Evolutionary conservation across 2,888 invertebrate species (phyloP), one percentile per base, ranked within the genome.

Genomic region (Pelosia muscerda): DNA sequence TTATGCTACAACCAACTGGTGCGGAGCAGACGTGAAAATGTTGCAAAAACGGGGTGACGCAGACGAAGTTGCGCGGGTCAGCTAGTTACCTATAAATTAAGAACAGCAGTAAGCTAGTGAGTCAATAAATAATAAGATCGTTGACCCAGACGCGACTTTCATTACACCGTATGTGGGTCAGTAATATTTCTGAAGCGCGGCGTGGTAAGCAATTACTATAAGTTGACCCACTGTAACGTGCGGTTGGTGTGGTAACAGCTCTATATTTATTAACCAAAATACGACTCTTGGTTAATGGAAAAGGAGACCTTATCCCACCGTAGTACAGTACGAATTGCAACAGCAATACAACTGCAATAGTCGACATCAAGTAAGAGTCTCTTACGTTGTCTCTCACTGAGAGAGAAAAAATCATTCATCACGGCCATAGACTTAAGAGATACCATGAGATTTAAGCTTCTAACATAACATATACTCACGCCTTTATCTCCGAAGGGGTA

Each of bases 71-170:
- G n/a, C n/a, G n/a, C n/a, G n/a, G n/a, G n/a, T n/a, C n/a, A n/a
- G n/a, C n/a, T n/a, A n/a, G n/a, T n/a, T n/a, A n/a, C n/a, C n/a
- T n/a, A n/a, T 38, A 38, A 38, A 38, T 3, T 15, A 38, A 38
- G 15, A 38, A 15, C 38, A 38, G 2, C 15, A 15, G 15, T 38
- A n/a, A 31, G 23, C 34, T 19, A 8, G 53, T n/a, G 63, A 34
- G 68, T 65, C 26, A 19, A 65, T 65, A 34, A 60, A 10, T 68
- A 68, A 71, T 69, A 67, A 71, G 71, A 57, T 42, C 74, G 31
- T 65, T 76, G 68, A 76, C 74, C 79, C 65, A 55, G 22, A 53
- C 63, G 13, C 55, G 53, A 56, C 79, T 69, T 69, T 66, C 76
- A 54, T 61, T 63, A 64, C 58, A 63, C 58, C 38, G 53, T 59